phyloP scores from a whole-genome alignment of 2,888 invertebrate species.

The Sthenelais limicola region DNA sequence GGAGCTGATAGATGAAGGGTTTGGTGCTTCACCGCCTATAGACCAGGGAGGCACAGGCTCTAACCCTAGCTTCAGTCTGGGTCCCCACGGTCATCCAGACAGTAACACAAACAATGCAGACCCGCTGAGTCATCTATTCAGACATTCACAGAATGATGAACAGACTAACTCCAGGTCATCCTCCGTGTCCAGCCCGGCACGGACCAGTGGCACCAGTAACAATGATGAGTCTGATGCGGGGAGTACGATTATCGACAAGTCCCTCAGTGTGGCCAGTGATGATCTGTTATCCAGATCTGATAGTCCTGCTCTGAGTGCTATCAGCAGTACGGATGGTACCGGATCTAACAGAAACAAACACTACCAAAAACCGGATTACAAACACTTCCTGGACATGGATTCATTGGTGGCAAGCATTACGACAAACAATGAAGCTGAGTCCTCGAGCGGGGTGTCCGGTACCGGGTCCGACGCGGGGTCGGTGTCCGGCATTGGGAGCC shows the following conservation, averaged over 20 bases:
- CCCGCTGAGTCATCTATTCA: slow-evolving; percentile 11
- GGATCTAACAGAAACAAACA: neutral
- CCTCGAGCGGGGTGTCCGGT: slow-evolving; percentile 7
- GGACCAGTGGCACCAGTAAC: too few species aligned
- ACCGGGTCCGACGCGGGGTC: neutral
- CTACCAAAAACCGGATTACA: slow-evolving; percentile 27
- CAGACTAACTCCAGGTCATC: neutral
- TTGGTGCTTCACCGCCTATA: neutral
- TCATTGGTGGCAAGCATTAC: slow-evolving; percentile 24
- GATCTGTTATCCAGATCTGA: neutral
- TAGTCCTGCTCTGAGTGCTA: slow-evolving; percentile 13
- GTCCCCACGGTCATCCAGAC: slow-evolving; percentile 25
- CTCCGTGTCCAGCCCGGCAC: neutral
- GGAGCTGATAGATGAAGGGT: neutral
- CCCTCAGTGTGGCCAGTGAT: neutral
- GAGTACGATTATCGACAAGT: neutral
- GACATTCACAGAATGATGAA: neutral
- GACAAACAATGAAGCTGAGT: neutral
- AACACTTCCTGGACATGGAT: slow-evolving; percentile 36
- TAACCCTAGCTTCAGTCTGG: slow-evolving; percentile 1
- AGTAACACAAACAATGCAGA: neutral
- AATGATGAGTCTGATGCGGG: too few species aligned
- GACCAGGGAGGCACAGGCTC: too few species aligned
- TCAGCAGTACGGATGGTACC: slow-evolving; percentile 25
- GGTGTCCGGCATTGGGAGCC: slow-evolving; percentile 15